Evolutionary conservation across 2,888 invertebrate species (phyloP).

Genomic region (Charanyca ferruginea): DNA sequence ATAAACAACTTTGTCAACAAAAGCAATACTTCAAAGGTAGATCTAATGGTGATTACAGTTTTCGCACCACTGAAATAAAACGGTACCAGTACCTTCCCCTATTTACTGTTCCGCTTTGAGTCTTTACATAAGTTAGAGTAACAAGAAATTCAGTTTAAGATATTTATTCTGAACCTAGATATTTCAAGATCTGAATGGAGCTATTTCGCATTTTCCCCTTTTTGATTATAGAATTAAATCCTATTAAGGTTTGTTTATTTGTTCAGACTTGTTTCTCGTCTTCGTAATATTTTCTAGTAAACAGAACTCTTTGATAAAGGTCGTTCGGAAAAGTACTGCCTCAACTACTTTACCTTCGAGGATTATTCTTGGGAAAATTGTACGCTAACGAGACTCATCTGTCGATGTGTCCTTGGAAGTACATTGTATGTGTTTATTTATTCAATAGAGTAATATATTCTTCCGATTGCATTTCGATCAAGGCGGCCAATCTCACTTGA

Average conservation of each 20-base stretch:
- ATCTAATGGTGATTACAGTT: background rate
- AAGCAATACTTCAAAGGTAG: background rate
- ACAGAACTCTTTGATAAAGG: background rate
- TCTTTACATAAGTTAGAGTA: slow-evolving; percentile 7
- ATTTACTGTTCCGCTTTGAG: background rate
- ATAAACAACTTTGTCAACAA: no score
- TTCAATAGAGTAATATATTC: no score
- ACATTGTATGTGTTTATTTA: background rate
- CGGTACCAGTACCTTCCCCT: background rate
- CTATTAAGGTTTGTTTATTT: slow-evolving; percentile 13
- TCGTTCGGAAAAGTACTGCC: background rate
- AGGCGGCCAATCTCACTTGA: no score
- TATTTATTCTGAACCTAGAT: slow-evolving; percentile 25
- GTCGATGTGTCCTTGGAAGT: background rate
- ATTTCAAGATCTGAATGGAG: slow-evolving; percentile 12
- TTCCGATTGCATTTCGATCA: no score
- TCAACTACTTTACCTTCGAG: background rate
- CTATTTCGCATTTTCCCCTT: slow-evolving; percentile 10
- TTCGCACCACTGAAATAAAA: background rate
- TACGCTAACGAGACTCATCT: background rate
- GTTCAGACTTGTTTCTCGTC: background rate
- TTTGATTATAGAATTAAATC: slow-evolving; percentile 12
- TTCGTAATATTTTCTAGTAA: slow-evolving; percentile 12
- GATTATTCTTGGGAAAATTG: background rate
- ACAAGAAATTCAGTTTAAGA: slow-evolving; percentile 19